Evolutionary conservation across 2,797 vertebrate genomes (phyloP).

Genomic region (Choloepus didactylus): DNA sequence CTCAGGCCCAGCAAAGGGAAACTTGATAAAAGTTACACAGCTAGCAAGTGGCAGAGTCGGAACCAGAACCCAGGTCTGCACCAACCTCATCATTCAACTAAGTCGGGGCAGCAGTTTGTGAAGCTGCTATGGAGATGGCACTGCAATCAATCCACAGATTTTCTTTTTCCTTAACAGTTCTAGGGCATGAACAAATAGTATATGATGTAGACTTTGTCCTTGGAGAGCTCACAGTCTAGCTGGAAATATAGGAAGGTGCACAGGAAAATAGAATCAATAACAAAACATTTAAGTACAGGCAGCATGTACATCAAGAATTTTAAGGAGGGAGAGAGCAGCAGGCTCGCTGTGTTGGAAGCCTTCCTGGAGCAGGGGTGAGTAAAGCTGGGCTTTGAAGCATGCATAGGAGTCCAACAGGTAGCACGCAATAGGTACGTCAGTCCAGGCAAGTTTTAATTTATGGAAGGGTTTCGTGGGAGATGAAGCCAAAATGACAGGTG

Average conservation of each 20-base stretch:
- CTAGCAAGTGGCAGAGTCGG: neutral
- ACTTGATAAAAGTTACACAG: neutral
- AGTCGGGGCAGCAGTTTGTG: neutral
- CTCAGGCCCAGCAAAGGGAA: neutral
- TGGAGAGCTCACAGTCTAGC: constrained; percentile 33
- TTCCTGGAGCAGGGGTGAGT: neutral
- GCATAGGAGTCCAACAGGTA: neutral
- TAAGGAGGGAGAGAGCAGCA: neutral
- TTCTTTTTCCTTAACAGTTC: neutral
- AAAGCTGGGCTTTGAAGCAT: neutral
- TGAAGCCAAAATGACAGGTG: neutral
- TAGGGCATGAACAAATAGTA: neutral
- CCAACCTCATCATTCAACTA: neutral
- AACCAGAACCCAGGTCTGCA: neutral
- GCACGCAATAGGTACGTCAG: neutral
- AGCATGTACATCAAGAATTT: constrained; percentile 5
- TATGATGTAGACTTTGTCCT: neutral
- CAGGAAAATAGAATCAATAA: neutral
- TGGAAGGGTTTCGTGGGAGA: neutral
- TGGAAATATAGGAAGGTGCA: constrained; percentile 1
- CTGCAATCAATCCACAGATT: neutral
- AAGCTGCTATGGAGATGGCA: neutral
- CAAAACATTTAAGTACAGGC: neutral
- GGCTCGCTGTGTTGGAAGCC: neutral
- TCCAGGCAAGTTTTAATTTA: neutral